A percentile compares a stretch with the other conserved stretches of the same genome.
These are phyloP conservation scores for Todiramphus chloris DNA, from an alignment of 2,113 vertebrate species.

Conservation along the genomic window DNA sequence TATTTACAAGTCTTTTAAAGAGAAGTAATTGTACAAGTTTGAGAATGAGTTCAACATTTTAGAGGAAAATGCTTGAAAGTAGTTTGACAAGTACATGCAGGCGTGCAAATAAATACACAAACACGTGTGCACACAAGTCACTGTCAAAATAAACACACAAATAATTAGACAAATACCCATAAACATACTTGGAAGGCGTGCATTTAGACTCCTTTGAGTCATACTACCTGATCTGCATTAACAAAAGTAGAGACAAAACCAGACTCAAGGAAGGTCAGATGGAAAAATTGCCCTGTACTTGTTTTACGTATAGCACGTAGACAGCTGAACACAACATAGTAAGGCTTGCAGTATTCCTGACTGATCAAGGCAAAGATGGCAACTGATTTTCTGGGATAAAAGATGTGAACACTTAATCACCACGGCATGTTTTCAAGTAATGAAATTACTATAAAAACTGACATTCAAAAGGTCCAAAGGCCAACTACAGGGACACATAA, in stretches of 20 bases:
- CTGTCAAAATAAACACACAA: constrained; percentile 2
- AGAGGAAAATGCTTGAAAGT: constrained; percentile 15
- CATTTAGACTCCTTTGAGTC: constrained; percentile 37
- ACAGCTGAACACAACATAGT: constrained; percentile 57
- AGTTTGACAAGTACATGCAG: constrained; percentile 44
- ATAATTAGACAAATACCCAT: constrained; percentile 13
- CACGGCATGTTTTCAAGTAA: constrained; percentile 61
- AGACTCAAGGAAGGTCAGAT: constrained; percentile 33
- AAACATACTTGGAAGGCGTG: constrained; percentile 20
- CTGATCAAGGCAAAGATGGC: constrained; percentile 47
- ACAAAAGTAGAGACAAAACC: constrained; percentile 47
- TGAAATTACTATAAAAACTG: constrained; percentile 42
- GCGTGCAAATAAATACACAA: constrained; percentile 50
- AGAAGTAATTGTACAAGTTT: neutral
- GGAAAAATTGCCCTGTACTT: constrained; percentile 26
- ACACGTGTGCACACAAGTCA: neutral
- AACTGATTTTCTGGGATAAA: constrained; percentile 49
- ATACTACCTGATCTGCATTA: constrained; percentile 34
- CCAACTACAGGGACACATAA: constrained; percentile 65
- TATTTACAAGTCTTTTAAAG: neutral
- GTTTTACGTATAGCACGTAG: neutral
- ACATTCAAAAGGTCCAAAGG: constrained; percentile 62
- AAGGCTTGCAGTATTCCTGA: constrained; percentile 57
- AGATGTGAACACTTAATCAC: constrained; percentile 60
- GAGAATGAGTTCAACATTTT: neutral